These are phyloP conservation scores for Siniperca undulata DNA, from an alignment of 2,797 vertebrate species.

Conservation along the genomic window DNA sequence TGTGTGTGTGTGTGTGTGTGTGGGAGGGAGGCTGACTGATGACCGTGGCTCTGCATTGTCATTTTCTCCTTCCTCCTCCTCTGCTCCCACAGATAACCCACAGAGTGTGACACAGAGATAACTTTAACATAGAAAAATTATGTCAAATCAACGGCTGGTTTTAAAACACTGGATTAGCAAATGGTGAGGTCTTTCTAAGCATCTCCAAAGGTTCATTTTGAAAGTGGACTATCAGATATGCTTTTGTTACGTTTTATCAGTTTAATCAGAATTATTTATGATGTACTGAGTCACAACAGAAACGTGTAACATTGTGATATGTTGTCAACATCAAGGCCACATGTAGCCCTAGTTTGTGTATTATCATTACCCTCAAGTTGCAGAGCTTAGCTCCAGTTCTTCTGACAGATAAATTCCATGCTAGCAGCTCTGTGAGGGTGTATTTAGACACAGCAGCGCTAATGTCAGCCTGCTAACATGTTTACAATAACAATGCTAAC, in stretches of 20 bases:
- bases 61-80: constrained; percentile 28
- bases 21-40: constrained; percentile 42
- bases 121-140: constrained; percentile 22
- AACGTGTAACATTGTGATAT: background rate
- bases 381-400: too few species aligned
- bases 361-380: background rate
- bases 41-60: constrained; percentile 27
- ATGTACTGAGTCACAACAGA: background rate
- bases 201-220: background rate
- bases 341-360: background rate
- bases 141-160: background rate
- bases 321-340: background rate
- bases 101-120: constrained; percentile 44
- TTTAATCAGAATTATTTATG: background rate
- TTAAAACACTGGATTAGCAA: constrained; percentile 8
- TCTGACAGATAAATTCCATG: too few species aligned
- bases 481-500: too few species aligned
- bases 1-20: constrained; percentile 15
- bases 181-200: background rate
- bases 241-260: background rate
- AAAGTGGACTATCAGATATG: background rate
- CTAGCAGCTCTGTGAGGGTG: too few species aligned
- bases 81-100: constrained; percentile 33
- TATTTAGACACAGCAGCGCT: too few species aligned
- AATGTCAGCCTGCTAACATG: too few species aligned